phyloP scores from a whole-genome alignment of 2,113 vertebrate genomes.

The Anoura caudifer region DNA sequence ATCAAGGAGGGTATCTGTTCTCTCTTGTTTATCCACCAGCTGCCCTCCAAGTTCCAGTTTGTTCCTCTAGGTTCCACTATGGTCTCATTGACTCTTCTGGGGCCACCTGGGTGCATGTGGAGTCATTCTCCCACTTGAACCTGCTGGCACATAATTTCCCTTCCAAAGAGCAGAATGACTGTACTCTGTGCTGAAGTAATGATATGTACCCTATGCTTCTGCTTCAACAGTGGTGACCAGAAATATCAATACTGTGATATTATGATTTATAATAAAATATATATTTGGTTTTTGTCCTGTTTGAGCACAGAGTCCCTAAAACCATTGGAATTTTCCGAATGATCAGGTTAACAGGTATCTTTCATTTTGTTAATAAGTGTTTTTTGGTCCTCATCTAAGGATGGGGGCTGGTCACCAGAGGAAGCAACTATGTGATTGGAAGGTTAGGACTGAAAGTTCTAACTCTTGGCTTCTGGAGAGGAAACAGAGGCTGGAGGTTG shows the following conservation, averaged over 20 bases:
- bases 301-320: neutral
- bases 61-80: neutral
- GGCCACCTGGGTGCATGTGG: too few relatives aligned
- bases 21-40: neutral
- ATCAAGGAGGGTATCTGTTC: too few relatives aligned
- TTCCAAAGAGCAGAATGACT: neutral
- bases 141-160: too few relatives aligned
- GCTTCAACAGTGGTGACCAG: rapidly evolving
- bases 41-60: neutral
- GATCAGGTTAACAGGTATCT: neutral
- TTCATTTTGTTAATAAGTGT: neutral
- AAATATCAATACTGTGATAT: neutral
- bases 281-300: neutral
- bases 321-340: neutral
- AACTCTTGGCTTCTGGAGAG: too few relatives aligned
- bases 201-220: rapidly evolving
- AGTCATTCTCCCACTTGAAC: rapidly evolving
- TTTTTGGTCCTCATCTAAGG: neutral
- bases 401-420: neutral
- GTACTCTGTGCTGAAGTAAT: rapidly evolving
- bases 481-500: neutral
- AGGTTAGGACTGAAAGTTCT: neutral
- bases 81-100: rapidly evolving
- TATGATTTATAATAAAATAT: neutral
- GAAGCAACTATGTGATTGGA: neutral